Conservation (phyloP, 2,113 vertebrate genomes). For the Turnix velox region DNA sequence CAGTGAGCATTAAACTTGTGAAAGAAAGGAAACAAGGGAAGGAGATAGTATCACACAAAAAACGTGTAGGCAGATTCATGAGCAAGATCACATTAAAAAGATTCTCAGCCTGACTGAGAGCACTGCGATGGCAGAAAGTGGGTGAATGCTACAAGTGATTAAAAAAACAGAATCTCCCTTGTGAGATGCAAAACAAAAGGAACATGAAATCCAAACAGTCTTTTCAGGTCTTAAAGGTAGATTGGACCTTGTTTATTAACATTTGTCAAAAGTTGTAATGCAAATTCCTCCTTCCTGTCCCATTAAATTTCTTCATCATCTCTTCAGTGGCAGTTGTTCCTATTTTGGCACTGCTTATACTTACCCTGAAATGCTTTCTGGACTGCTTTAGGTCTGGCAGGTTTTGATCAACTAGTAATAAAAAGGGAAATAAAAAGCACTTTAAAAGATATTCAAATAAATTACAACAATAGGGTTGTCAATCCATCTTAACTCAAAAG, state of each 20-base stretch:
- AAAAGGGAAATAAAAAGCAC: neutral
- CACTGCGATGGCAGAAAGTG: neutral
- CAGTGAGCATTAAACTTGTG: neutral
- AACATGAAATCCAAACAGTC: neutral
- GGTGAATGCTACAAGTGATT: neutral
- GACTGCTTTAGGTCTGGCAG: neutral
- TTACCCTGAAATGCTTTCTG: neutral
- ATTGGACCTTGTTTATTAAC: neutral
- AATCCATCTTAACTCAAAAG: neutral
- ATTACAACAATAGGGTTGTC: neutral
- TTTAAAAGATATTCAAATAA: neutral
- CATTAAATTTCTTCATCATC: neutral
- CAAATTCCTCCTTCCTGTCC: neutral
- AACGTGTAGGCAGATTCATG: rapidly evolving
- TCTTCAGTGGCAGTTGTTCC: neutral
- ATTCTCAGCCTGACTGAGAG: neutral
- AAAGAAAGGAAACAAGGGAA: neutral
- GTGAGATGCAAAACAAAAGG: neutral
- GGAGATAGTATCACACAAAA: neutral
- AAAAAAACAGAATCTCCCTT: neutral
- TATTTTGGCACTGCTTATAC: neutral
- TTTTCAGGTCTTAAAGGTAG: neutral
- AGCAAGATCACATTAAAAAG: neutral
- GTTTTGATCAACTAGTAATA: neutral
- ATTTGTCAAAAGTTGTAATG: neutral